Conservation (phyloP, 2,888 invertebrate species). For the Liopterus haemorrhoidalis region DNA sequence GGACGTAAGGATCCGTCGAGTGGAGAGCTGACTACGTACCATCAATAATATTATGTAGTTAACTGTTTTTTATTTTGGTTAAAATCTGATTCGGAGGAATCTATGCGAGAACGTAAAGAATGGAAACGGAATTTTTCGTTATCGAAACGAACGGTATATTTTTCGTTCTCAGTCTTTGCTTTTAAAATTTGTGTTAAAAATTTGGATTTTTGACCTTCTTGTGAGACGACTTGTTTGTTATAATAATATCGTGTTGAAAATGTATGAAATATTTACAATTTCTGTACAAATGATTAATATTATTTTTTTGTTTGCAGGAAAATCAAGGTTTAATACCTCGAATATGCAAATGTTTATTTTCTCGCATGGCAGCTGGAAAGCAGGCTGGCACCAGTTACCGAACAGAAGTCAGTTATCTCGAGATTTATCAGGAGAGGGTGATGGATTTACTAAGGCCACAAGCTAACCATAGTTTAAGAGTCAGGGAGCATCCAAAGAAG, state of each 20-base stretch:
- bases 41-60: too few species aligned
- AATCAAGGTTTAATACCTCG: constrained; percentile 78
- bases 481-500: constrained; percentile 68
- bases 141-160: neutral
- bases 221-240: neutral
- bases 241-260: neutral
- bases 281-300: constrained; percentile 5
- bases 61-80: too few species aligned
- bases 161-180: too few species aligned
- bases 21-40: too few species aligned
- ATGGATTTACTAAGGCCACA: constrained; percentile 59
- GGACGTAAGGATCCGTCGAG: too few species aligned
- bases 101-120: too few species aligned
- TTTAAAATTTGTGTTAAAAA: too few species aligned
- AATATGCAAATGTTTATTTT: constrained; percentile 77
- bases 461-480: constrained; percentile 54
- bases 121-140: neutral
- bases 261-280: constrained; percentile 8
- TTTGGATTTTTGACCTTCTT: neutral
- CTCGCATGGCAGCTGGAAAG: constrained; percentile 73
- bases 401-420: constrained; percentile 69
- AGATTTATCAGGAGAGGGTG: constrained; percentile 62
- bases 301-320: constrained; percentile 48
- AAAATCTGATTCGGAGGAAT: too few species aligned
- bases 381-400: constrained; percentile 77